Base-by-base conservation (phyloP, 1,140 invertebrate species). In the Drosophila willistoni region DNA sequence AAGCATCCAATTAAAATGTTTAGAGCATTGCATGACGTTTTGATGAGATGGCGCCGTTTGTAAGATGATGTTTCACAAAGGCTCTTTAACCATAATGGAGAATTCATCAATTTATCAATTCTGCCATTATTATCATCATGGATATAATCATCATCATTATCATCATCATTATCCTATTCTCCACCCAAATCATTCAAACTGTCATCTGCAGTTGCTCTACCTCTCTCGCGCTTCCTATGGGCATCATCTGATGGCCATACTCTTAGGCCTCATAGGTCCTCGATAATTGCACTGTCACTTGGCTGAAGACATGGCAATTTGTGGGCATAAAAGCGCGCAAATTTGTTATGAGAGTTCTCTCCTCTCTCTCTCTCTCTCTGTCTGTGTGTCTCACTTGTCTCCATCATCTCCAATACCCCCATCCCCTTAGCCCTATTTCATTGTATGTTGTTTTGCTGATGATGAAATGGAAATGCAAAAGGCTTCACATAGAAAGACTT, bases 201-300 rank as follows among this genome's bases (percentile, higher is more conserved):
- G 82, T 86, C 82, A 86, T 73, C 83, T 86, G 83, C 83, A 87
- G 75, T 71, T 68, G 9, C 33, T 10, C 17, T 25, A 14, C 54
- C 54, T n/a, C 25, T 6, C 19, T 7, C n/a, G 3, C 19, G 19
- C 29, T 36, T 6, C n/a, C 33, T 56, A 7, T 17, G 13, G 33
- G 7, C 56, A 59, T 36, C 56, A 59, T 9, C 7, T 22, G 29
- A 25, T 22, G 25, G 36, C 12, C 55, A 7, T 59, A 64, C 68
- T 59, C 56, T 71, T 60, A 67, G 64, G 64, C 68, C 57, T 63
- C 14, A 64, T 42, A 64, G 79, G 76, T 68, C 72, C 73, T 89
- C 83, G 79, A 87, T 87, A 87, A 87, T 87, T 87, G 83, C 83
- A 78, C 83, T 89, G 83, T 87, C 83, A 87, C 84, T 87, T 87